Evolutionary conservation across 2,888 invertebrate species (phyloP).

Genomic region (Diplazon laetatorius): DNA sequence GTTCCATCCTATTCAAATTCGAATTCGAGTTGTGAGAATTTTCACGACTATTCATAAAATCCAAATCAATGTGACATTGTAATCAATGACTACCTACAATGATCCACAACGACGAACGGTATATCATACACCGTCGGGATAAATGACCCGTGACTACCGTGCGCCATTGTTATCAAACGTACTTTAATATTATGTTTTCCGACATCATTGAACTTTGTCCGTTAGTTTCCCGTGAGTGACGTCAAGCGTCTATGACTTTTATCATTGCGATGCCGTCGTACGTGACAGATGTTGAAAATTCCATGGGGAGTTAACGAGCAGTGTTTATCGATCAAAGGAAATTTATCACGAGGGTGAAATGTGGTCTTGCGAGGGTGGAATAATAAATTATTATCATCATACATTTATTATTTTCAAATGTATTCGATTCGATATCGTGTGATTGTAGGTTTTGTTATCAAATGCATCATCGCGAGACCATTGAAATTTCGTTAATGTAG

Average conservation of each 20-base stretch:
- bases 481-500: too few species aligned
- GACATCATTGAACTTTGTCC: conserved; percentile 15
- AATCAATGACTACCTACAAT: conserved; percentile 47
- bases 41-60: too few species aligned
- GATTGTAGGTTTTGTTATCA: too few species aligned
- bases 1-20: too few species aligned
- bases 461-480: too few species aligned
- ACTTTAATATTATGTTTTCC: conserved; percentile 2
- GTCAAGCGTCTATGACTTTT: conserved; percentile 1
- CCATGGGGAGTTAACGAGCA: too few species aligned
- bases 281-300: not conserved
- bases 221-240: not conserved
- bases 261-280: not conserved
- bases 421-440: too few species aligned
- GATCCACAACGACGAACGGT: conserved; percentile 39
- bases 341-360: too few species aligned
- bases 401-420: too few species aligned
- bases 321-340: not conserved
- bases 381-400: too few species aligned
- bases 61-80: conserved; percentile 38
- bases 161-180: conserved; percentile 17
- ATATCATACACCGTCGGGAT: too few species aligned
- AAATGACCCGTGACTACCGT: conserved; percentile 47
- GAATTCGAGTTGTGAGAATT: too few species aligned
- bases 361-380: not conserved